phyloP scores from a whole-genome alignment of 1,140 invertebrate genomes.

The Drosophila carrolli region DNA sequence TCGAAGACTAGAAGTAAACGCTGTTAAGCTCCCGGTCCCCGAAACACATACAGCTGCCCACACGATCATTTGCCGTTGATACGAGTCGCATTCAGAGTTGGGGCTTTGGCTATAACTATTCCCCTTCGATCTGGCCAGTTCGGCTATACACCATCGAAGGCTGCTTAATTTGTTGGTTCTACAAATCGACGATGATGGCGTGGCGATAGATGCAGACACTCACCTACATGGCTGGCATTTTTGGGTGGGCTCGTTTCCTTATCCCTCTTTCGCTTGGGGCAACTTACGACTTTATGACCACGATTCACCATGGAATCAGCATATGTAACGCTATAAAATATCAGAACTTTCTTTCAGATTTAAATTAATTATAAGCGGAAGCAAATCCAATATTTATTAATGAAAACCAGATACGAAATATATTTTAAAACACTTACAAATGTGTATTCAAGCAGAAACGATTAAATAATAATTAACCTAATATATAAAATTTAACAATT shows the following conservation, averaged over 20 bases:
- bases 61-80: conserved; percentile 54
- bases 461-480: too few species aligned
- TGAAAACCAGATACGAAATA: too few species aligned
- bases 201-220: conserved; percentile 37
- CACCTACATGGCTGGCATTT: neutral
- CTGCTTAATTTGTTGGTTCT: conserved; percentile 69
- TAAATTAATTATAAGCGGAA: too few species aligned
- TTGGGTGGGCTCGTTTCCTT: neutral
- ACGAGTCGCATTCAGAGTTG: conserved; percentile 6
- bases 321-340: too few species aligned
- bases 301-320: too few species aligned
- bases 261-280: too few species aligned
- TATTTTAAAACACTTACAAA: too few species aligned
- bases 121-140: conserved; percentile 5
- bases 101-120: neutral
- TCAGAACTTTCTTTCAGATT: too few species aligned
- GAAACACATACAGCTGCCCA: conserved; percentile 46
- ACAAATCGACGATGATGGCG: conserved; percentile 69
- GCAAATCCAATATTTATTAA: too few species aligned
- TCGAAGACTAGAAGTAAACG: conserved; percentile 82
- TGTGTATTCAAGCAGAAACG: too few species aligned
- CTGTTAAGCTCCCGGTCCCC: conserved; percentile 60
- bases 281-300: too few species aligned
- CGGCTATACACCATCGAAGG: conserved; percentile 12
- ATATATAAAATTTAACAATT: too few species aligned